Percentiles rank a stretch among this genome's conserved stretches.
phyloP scores from a whole-genome alignment of 2,888 invertebrate species.

The Mimachlamys varia region DNA sequence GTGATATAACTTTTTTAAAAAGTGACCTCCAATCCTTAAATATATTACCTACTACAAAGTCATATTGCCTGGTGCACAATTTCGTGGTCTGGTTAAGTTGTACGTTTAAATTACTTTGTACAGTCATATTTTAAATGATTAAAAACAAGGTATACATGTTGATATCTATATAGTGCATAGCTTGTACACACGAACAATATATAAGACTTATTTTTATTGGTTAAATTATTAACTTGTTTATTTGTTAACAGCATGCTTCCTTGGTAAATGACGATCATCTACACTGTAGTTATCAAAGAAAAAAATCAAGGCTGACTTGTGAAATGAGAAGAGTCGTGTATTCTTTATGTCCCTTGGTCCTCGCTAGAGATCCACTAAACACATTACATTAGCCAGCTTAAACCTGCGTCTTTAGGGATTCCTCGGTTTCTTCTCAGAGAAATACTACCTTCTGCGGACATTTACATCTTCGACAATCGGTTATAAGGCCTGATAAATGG shows the following conservation, averaged over 20 bases:
- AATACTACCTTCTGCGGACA: not conserved
- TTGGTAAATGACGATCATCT: too few relatives aligned
- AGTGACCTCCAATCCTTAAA: too few relatives aligned
- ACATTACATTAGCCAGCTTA: not conserved
- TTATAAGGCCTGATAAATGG: not conserved
- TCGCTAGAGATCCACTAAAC: not conserved
- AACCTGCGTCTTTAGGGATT: not conserved
- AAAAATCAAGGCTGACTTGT: not conserved
- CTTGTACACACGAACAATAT: too few relatives aligned
- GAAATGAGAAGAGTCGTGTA: not conserved
- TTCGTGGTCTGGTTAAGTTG: too few relatives aligned
- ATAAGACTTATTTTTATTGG: too few relatives aligned
- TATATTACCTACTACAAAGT: not conserved
- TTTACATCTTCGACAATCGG: not conserved
- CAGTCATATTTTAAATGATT: too few relatives aligned
- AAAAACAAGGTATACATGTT: too few relatives aligned
- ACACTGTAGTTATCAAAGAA: not conserved
- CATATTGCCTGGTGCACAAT: not conserved
- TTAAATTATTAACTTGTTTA: too few relatives aligned
- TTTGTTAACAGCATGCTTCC: too few relatives aligned
- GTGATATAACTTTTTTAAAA: too few relatives aligned
- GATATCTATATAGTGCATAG: too few relatives aligned
- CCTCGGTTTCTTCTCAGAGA: not conserved
- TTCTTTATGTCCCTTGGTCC: not conserved
- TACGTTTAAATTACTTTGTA: too few relatives aligned